Evolutionary conservation across 2,113 vertebrate genomes (phyloP).

Genomic region (Platysteira castanea): DNA sequence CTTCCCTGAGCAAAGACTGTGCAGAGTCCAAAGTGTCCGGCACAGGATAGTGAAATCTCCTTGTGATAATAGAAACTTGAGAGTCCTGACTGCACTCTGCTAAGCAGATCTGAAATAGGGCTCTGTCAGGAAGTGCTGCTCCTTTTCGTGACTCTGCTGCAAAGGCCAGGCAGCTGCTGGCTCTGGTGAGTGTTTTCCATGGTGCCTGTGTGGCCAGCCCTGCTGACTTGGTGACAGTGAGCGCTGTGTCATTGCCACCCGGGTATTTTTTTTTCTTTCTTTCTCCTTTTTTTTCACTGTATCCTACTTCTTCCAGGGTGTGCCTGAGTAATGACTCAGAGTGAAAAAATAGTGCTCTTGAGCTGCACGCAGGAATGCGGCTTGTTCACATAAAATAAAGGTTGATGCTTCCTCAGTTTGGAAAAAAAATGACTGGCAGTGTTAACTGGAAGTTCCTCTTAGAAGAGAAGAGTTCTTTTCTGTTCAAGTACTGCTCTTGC

Average conservation of each 20-base stretch:
- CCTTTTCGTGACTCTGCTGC: neutral
- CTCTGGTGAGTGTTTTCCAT: neutral
- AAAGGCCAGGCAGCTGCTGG: neutral
- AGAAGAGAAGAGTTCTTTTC: neutral
- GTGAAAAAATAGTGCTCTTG: constrained; percentile 3
- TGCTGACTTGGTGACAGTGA: neutral
- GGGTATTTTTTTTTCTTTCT: neutral
- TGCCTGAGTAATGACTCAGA: constrained; percentile 30
- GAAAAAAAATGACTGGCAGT: neutral
- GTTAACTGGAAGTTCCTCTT: neutral
- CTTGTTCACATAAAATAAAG: neutral
- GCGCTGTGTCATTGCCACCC: neutral
- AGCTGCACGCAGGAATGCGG: neutral
- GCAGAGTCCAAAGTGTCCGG: neutral
- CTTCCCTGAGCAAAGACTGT: neutral
- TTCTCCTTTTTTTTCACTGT: neutral
- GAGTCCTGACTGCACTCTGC: neutral
- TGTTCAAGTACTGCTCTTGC: neutral
- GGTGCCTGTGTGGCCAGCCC: constrained; percentile 5
- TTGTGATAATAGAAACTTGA: neutral
- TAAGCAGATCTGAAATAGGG: neutral
- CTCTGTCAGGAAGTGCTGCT: neutral
- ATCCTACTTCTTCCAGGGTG: constrained; percentile 7
- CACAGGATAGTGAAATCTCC: neutral
- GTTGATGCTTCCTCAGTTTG: neutral